Evolutionary conservation across 2,113 vertebrate genomes (phyloP), one percentile per base, ranked within the genome.

Genomic region (Platysternon megacephalum): DNA sequence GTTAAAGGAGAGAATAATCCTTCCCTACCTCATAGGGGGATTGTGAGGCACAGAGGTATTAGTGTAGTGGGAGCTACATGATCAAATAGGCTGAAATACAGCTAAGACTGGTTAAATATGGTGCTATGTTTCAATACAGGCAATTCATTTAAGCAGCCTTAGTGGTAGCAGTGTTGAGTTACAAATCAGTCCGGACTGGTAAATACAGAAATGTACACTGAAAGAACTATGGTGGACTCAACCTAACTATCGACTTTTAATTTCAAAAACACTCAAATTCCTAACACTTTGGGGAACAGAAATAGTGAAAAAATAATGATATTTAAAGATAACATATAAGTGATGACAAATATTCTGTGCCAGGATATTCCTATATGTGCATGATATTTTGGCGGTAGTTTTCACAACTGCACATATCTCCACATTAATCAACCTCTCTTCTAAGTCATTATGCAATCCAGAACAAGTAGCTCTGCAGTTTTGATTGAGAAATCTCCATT

Each of bases 41-140:
- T 88, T 95, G 83, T 94, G 88, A 97, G 92, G 82, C 49, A 89
- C 52, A 86, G 86, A 87, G 79, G 89, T 93, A 95, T 79, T 86
- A 44, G 86, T 93, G 72, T 78, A 91, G 86, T 82, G 91, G 95
- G 44, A 79, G 85, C 95, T 49, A 92, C 85, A 84, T 91, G 93
- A 92, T 93, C 74, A 93, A 49, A 91, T 89, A 91, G 53, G 89
- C 95, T 95, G 92, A 87, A 95, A 83, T 95, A 92, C 90, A 85
- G 92, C 49, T 84, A 92, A 87, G 92, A 87, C 82, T 92, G 44
- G 84, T 52, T 92, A 97, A 96, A 92, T 93, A 97, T 97, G 96
- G 96, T 97, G 95, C 97, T 97, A 97, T 72, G 95, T 82, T 97
- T 97, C 96, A 91, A 90, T 93, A 95, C 86, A 95, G 49, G 93